phyloP scores from a whole-genome alignment of 2,113 vertebrate genomes.

The Heteronetta atricapilla region DNA sequence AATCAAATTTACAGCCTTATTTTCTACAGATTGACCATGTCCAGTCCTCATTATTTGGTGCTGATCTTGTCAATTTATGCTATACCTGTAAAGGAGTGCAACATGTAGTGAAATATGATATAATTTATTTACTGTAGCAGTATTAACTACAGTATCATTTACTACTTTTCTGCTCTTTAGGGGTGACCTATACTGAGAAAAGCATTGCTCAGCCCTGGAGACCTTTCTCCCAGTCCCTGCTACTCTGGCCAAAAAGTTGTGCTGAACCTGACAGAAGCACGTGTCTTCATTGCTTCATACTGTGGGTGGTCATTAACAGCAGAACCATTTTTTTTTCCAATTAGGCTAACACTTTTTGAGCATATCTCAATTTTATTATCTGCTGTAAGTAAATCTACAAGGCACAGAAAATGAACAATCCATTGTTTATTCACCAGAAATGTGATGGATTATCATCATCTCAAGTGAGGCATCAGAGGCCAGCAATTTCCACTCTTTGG shows the following conservation, averaged over 20 bases:
- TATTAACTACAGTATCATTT: not conserved
- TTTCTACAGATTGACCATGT: not conserved
- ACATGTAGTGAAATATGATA: not conserved
- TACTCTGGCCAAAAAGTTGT: not conserved
- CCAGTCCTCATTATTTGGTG: not conserved
- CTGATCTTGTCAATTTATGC: not conserved
- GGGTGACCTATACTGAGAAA: not conserved
- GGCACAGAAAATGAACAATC: not conserved
- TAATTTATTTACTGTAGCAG: not conserved
- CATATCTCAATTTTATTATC: not conserved
- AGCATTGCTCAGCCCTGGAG: not conserved
- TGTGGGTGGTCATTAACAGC: not conserved
- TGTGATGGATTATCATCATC: not conserved
- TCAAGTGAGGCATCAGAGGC: not conserved
- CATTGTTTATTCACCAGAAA: not conserved
- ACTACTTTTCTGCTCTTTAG: not conserved
- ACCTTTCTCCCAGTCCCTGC: not conserved
- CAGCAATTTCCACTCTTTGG: not conserved
- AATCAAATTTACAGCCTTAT: not conserved
- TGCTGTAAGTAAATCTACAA: not conserved
- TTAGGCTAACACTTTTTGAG: not conserved
- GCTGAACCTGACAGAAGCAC: not conserved
- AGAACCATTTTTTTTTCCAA: accelerated
- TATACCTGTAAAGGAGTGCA: accelerated
- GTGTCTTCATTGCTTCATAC: not conserved